Evolutionary conservation across 2,113 vertebrate species (phyloP).

Genomic region (Hyla sarda): DNA sequence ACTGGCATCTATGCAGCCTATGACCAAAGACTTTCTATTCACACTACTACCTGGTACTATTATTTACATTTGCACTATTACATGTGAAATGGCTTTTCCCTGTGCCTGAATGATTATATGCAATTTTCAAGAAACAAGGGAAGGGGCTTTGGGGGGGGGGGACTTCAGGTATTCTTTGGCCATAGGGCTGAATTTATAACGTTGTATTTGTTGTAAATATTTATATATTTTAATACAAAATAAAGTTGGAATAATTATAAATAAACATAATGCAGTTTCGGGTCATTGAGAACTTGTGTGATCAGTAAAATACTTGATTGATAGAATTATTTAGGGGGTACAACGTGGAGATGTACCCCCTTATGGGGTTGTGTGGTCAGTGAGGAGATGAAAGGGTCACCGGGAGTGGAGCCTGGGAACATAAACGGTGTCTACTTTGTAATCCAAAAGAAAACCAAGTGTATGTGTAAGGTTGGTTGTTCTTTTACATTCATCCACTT

Average conservation of each 20-base stretch:
- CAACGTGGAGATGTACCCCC: too few relatives aligned
- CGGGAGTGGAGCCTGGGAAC: not conserved
- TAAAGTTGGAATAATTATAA: constrained; percentile 60
- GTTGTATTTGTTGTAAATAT: constrained; percentile 63
- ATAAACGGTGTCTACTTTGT: constrained; percentile 54
- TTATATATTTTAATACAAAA: constrained; percentile 63
- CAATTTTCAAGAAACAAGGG: not conserved
- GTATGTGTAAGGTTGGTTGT: constrained; percentile 26
- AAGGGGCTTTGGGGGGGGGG: not conserved
- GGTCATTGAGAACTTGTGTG: not conserved
- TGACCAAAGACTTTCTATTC: constrained; percentile 47
- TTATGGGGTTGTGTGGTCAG: not conserved
- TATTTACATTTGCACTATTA: constrained; percentile 62
- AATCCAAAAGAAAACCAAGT: constrained; percentile 47
- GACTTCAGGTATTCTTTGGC: constrained; percentile 48
- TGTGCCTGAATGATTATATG: constrained; percentile 61
- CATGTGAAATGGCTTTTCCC: constrained; percentile 60
- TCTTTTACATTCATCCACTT: constrained; percentile 32
- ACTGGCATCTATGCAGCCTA: not conserved
- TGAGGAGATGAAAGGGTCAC: constrained; percentile 10
- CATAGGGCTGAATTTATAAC: constrained; percentile 56
- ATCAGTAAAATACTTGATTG: not conserved
- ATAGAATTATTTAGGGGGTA: not conserved
- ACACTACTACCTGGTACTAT: not conserved
- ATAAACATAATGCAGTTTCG: not conserved